Conservation (phyloP, 53 echinoderm and acorn worm genomes). For the Patiria pectinifera region DNA sequence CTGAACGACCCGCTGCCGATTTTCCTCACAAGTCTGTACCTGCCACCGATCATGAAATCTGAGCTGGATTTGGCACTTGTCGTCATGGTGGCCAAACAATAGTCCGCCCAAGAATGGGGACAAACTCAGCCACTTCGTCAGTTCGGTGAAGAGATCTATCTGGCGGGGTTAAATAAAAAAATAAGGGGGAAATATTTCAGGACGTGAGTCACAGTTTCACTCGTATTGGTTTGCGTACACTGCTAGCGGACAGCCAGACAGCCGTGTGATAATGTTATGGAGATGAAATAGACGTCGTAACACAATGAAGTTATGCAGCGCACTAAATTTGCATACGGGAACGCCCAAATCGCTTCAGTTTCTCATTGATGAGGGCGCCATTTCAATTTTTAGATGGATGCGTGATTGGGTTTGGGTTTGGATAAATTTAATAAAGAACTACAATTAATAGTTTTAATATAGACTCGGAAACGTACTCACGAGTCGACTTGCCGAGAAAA, state of each 20-base stretch:
- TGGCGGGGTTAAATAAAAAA: not conserved
- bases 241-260: not conserved
- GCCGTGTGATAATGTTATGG: slow-evolving; percentile 9
- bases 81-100: slow-evolving; percentile 34
- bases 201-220: slow-evolving; percentile 54
- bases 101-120: slow-evolving; percentile 13
- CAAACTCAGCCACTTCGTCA: slow-evolving; percentile 10
- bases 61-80: slow-evolving; percentile 62
- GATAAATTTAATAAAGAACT: too few relatives aligned
- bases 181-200: slow-evolving; percentile 25
- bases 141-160: not conserved
- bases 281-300: not conserved
- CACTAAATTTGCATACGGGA: slow-evolving; percentile 54
- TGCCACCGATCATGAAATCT: slow-evolving; percentile 71
- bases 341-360: slow-evolving; percentile 42
- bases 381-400: not conserved
- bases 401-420: too few relatives aligned
- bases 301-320: slow-evolving; percentile 22
- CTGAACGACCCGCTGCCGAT: slow-evolving; percentile 99
- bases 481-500: too few relatives aligned
- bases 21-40: slow-evolving; percentile 91
- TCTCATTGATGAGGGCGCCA: not conserved
- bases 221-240: not conserved
- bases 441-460: too few relatives aligned
- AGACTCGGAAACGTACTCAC: too few relatives aligned